These are phyloP conservation scores for Xiphorhynchus erythropygius DNA, from an alignment of 2,797 vertebrate species.

Conservation along the genomic window DNA sequence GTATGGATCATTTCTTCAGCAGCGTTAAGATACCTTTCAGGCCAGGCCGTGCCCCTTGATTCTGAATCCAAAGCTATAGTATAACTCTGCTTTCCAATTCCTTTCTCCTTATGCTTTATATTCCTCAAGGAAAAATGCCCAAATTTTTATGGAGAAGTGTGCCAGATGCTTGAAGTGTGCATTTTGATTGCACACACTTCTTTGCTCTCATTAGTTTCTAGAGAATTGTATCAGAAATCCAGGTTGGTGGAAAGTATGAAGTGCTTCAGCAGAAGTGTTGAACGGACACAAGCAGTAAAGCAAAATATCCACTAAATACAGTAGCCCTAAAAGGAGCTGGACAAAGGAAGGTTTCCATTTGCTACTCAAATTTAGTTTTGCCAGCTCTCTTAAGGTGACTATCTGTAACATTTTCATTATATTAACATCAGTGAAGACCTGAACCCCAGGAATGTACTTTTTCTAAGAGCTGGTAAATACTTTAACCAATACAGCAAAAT, in stretches of 20 bases:
- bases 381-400: background rate
- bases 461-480: background rate
- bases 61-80: background rate
- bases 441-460: background rate
- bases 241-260: background rate
- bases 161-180: background rate
- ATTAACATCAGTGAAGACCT: background rate
- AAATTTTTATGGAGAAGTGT: background rate
- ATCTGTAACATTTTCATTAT: background rate
- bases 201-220: background rate
- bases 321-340: background rate
- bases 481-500: background rate
- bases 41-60: background rate
- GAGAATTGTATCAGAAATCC: background rate
- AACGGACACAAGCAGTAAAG: background rate
- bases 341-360: background rate
- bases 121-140: background rate
- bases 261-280: background rate
- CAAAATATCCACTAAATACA: background rate
- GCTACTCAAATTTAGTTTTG: background rate
- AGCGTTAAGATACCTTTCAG: background rate
- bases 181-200: background rate
- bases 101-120: background rate
- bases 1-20: background rate
- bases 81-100: background rate